Conservation (phyloP, 1,140 invertebrate species). For the Heliconius hewitsoni region DNA sequence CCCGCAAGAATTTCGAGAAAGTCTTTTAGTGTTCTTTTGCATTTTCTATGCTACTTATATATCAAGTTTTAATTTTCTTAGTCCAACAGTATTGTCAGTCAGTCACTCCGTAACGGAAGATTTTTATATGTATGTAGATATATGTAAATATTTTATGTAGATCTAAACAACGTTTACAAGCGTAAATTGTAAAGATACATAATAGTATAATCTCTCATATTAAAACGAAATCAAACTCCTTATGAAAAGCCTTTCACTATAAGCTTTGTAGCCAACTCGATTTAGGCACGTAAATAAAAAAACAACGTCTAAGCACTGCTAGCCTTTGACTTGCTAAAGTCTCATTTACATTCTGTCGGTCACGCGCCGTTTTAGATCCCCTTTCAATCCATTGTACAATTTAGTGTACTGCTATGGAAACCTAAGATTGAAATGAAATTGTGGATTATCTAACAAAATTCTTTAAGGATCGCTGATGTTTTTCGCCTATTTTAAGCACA, state of each 20-base stretch:
- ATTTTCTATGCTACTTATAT: too few relatives aligned
- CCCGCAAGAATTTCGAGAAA: too few relatives aligned
- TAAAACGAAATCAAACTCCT: neutral
- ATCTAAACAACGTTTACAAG: too few relatives aligned
- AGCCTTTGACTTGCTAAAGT: neutral
- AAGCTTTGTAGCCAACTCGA: neutral
- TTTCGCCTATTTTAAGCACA: too few relatives aligned
- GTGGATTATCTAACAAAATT: neutral
- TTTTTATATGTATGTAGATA: too few relatives aligned
- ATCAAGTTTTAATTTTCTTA: too few relatives aligned
- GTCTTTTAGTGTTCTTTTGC: too few relatives aligned
- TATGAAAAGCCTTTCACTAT: neutral
- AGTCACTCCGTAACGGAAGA: too few relatives aligned
- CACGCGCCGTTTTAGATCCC: neutral
- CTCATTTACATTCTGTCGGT: slow-evolving; percentile 1
- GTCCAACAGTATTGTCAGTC: too few relatives aligned
- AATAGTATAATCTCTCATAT: too few relatives aligned
- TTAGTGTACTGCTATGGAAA: neutral
- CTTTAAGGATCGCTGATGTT: neutral
- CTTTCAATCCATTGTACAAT: neutral
- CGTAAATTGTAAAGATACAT: too few relatives aligned
- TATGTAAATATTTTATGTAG: too few relatives aligned
- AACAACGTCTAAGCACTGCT: neutral
- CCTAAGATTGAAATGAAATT: neutral
- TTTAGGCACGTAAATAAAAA: neutral